Conservation (phyloP, 1,140 invertebrate genomes). For the Eupeodes corollae region DNA sequence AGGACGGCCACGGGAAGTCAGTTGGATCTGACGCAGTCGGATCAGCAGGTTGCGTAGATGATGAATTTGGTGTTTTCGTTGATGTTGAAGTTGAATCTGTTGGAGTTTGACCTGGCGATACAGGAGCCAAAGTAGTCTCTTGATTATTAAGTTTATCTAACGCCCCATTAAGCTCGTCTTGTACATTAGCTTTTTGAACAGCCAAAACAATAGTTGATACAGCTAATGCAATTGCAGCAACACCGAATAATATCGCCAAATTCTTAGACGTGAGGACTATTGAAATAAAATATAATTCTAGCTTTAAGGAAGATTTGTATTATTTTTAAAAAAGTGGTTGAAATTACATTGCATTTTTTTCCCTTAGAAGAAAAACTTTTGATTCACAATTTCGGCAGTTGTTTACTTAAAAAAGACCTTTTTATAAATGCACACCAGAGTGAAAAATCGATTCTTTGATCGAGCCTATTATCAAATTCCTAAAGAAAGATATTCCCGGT, state of each 20-base stretch:
- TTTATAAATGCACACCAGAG: too few species aligned
- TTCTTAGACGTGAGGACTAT: slow-evolving; percentile 26
- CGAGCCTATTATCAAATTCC: too few species aligned
- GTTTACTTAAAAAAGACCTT: too few species aligned
- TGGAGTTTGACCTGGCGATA: neutral
- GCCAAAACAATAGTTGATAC: slow-evolving; percentile 38
- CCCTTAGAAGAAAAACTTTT: too few species aligned
- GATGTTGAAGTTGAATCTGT: neutral
- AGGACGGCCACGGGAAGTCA: neutral
- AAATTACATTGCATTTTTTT: too few species aligned
- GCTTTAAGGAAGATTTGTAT: neutral
- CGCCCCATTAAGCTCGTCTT: slow-evolving; percentile 28
- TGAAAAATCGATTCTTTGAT: too few species aligned
- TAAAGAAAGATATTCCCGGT: too few species aligned
- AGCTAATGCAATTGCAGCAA: slow-evolving; percentile 34
- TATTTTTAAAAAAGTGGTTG: neutral
- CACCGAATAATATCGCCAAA: slow-evolving; percentile 24
- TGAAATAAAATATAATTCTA: too few species aligned
- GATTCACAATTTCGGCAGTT: too few species aligned
- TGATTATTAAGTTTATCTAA: slow-evolving; percentile 23
- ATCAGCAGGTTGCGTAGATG: neutral
- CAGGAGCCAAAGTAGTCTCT: neutral
- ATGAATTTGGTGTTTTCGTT: neutral
- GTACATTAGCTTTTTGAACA: slow-evolving; percentile 25
- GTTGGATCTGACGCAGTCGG: neutral